These are phyloP conservation scores for Drosophila borealis DNA, from an alignment of 2,888 invertebrate species.

Conservation along the genomic window DNA sequence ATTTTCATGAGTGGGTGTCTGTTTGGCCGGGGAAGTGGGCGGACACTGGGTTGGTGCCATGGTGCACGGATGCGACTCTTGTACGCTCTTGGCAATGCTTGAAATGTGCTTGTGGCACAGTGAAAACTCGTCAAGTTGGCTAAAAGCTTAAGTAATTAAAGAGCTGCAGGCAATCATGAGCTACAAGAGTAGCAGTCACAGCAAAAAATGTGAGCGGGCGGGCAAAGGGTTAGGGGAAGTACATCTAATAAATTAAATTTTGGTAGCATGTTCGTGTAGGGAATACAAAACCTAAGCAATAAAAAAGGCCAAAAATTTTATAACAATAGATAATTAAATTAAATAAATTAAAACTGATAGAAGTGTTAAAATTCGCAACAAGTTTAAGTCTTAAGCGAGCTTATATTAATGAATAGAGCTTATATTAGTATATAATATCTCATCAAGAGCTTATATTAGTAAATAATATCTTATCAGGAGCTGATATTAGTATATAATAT, in stretches of 20 bases:
- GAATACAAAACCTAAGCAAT: not conserved
- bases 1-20: slow-evolving; percentile 55
- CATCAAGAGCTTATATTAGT: too few relatives aligned
- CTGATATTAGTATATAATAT: too few relatives aligned
- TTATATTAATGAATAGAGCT: too few relatives aligned
- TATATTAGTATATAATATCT: too few relatives aligned
- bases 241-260: not conserved
- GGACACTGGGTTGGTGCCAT: not conserved
- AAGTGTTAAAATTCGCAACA: too few relatives aligned
- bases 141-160: slow-evolving; percentile 41
- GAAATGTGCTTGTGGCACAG: slow-evolving; percentile 47
- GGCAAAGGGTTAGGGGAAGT: not conserved
- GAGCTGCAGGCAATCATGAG: not conserved
- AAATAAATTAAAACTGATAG: not conserved
- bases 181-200: not conserved
- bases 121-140: slow-evolving; percentile 32
- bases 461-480: too few relatives aligned
- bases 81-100: slow-evolving; percentile 50
- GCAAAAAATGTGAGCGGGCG: too few relatives aligned
- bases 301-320: not conserved
- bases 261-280: not conserved
- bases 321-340: not conserved
- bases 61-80: slow-evolving; percentile 1
- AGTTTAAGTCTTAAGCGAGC: too few relatives aligned
- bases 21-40: not conserved